Evolutionary conservation across 2,888 invertebrate species (phyloP), one percentile per base, ranked within the genome.

Genomic region (Chloromyia formosa): DNA sequence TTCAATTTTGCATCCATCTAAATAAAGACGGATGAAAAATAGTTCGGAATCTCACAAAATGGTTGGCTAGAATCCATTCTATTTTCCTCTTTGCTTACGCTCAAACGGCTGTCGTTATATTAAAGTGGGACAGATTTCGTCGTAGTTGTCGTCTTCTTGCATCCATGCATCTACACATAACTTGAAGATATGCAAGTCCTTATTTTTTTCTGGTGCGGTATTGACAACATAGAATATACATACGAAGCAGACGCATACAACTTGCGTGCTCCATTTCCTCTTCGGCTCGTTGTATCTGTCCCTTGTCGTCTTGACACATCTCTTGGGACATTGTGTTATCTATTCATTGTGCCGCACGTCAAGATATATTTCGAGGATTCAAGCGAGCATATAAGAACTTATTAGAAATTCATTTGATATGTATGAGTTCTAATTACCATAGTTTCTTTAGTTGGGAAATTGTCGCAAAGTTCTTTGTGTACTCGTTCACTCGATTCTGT

Each of bases 351-450:
- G 66, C 42, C 27, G 27, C 27, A 4, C 27, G 27, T 35, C 27
- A 35, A 35, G 27, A 35, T 7, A 35, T 35, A 35, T 66, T 45
- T 45, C 20, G 45, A 18, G 40, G 71, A 71, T 71, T 71, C 58
- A 71, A 71, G 58, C 56, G 40, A 56, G 71, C 71, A 56, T 71
- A 71, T 58, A 58, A 71, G 73, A 60, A 58, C 69, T 74, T 74
- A 75, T 75, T 69, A 75, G 74, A 75, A 75, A 71, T 75, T 75
- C 75, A 74, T 75, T 75, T 71, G 69, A 68, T 69, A 69, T 75
- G 74, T 75, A 74, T 74, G 75, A 75, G 75, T 71, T 74, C 74
- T 75, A 75, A 75, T 75, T 75, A 75, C 73, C 74, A 74, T 75
- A 75, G 74, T 75, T 74, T 74, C 71, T 74, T 75, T 71, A 58